A percentile compares a stretch with the other conserved stretches of the same genome.
These are phyloP conservation scores for Sminthurinus aureus DNA, from an alignment of 2,888 invertebrate genomes.

Conservation along the genomic window DNA sequence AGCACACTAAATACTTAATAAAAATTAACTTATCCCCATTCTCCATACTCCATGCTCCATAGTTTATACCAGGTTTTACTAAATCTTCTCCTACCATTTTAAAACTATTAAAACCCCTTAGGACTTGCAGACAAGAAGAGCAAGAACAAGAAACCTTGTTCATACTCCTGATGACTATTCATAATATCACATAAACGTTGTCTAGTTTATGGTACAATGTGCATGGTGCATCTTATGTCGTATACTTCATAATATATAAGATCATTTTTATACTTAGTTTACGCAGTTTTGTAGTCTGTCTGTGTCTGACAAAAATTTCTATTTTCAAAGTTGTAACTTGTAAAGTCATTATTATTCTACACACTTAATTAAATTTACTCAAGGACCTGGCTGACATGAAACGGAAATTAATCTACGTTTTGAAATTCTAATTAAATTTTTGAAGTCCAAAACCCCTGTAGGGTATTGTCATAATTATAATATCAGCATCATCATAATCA, in stretches of 20 bases:
- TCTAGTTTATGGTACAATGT: background rate
- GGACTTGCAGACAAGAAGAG: no score
- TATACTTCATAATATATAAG: background rate
- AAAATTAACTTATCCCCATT: no score
- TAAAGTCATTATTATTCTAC: background rate
- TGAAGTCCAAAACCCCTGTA: background rate
- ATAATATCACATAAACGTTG: background rate
- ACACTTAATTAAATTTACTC: slow-evolving; percentile 10
- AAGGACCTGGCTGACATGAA: background rate
- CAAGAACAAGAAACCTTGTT: no score
- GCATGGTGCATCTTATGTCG: background rate
- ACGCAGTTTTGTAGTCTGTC: no score
- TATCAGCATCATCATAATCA: background rate
- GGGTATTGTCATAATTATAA: background rate
- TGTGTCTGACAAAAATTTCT: no score
- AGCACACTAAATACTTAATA: no score
- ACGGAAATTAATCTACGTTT: slow-evolving; percentile 7
- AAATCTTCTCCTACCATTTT: no score
- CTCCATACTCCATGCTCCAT: no score
- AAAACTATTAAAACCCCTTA: no score
- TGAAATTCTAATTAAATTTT: slow-evolving; percentile 16
- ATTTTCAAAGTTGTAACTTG: background rate
- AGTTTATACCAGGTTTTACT: no score
- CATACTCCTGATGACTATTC: background rate
- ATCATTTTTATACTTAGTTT: no score